Conservation (phyloP, 2,113 vertebrate species). For the Chunga burmeisteri region DNA sequence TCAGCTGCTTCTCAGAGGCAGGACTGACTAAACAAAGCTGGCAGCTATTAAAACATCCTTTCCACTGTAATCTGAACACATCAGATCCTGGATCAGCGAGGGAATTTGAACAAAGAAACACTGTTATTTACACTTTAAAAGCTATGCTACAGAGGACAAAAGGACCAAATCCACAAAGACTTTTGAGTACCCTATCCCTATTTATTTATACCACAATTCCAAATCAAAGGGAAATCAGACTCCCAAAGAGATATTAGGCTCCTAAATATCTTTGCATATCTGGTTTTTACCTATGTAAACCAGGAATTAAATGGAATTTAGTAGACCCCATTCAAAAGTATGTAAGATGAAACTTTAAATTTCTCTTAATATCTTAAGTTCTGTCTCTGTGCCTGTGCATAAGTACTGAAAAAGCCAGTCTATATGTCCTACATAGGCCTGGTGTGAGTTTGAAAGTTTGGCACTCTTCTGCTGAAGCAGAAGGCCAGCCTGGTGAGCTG, state of each 20-base stretch:
- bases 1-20: not conserved
- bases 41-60: not conserved
- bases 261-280: not conserved
- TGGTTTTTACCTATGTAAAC: not conserved
- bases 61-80: not conserved
- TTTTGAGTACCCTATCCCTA: not conserved
- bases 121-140: not conserved
- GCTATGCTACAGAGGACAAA: not conserved
- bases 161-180: not conserved
- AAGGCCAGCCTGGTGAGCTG: not conserved
- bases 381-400: not conserved
- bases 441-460: not conserved
- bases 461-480: not conserved
- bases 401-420: not conserved
- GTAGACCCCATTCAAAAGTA: not conserved
- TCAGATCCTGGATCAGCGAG: fast-evolving
- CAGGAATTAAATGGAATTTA: not conserved
- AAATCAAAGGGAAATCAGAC: not conserved
- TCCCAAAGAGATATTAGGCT: not conserved
- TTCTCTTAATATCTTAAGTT: not conserved
- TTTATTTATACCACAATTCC: not conserved
- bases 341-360: not conserved
- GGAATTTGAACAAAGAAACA: not conserved
- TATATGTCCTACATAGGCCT: not conserved
- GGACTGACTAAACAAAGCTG: not conserved